Evolutionary conservation across 2,888 invertebrate species (phyloP).

Genomic region (Yponomeuta evonymella): DNA sequence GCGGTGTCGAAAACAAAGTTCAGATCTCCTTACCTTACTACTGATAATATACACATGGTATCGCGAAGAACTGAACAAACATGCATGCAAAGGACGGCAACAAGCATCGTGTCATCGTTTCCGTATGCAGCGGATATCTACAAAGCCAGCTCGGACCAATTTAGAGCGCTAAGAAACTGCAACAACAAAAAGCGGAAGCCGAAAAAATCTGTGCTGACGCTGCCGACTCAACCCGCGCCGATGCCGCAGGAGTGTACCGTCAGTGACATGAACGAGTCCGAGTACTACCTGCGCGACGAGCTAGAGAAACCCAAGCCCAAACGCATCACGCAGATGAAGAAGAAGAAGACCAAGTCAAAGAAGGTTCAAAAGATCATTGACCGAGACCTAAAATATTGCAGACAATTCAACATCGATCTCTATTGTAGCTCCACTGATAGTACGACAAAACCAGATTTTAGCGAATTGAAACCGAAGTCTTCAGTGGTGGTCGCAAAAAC

Average conservation of each 20-base stretch:
- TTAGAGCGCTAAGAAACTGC: conserved; percentile 36
- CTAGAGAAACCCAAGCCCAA: not conserved
- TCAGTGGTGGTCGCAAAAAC: not conserved
- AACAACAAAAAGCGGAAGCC: conserved; percentile 10
- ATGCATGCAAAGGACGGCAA: conserved; percentile 38
- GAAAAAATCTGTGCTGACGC: conserved; percentile 13
- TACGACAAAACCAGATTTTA: not conserved
- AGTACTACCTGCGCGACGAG: conserved; percentile 40
- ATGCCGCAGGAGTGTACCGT: conserved; percentile 5
- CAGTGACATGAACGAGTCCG: conserved; percentile 14
- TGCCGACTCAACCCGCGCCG: not conserved
- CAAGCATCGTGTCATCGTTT: conserved; percentile 44
- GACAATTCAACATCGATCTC: conserved; percentile 42
- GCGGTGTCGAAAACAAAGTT: not conserved
- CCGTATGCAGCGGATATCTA: conserved; percentile 50
- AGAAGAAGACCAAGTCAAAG: conserved; percentile 21
- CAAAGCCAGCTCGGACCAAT: conserved; percentile 60
- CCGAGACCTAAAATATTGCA: conserved; percentile 45
- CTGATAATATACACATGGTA: conserved; percentile 40
- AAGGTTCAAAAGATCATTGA: conserved; percentile 41
- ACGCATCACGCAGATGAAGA: not conserved
- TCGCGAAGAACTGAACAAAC: conserved; percentile 49
- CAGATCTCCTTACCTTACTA: conserved; percentile 43
- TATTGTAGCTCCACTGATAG: conserved; percentile 49
- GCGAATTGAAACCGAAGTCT: not conserved